Conservation (phyloP, 2,113 vertebrate genomes). For the Cardinalis cardinalis region DNA sequence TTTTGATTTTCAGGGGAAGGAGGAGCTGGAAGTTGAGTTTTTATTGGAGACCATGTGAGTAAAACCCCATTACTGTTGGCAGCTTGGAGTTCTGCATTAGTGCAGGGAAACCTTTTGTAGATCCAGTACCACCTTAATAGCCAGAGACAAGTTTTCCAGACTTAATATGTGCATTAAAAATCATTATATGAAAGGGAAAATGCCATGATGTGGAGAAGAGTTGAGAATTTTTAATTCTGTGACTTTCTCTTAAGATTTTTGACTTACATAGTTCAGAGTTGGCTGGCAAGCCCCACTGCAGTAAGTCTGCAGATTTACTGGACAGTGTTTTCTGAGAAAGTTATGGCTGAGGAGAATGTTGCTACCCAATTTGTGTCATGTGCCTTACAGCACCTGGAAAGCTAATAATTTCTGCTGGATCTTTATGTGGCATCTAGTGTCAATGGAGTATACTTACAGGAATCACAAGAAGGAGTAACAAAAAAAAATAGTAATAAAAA, state of each 20-base stretch:
- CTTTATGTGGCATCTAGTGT: not conserved
- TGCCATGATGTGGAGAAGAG: not conserved
- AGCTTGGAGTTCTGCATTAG: not conserved
- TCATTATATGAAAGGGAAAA: not conserved
- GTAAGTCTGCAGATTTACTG: not conserved
- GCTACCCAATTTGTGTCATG: not conserved
- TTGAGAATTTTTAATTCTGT: not conserved
- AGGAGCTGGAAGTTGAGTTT: conserved; percentile 61
- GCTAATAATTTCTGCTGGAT: not conserved
- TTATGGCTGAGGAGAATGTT: not conserved
- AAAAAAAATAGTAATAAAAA: not conserved
- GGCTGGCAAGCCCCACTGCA: not conserved
- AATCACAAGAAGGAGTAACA: not conserved
- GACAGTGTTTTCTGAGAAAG: not conserved
- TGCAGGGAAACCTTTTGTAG: not conserved
- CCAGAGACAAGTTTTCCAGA: not conserved
- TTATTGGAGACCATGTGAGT: conserved; percentile 52
- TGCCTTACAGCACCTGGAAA: not conserved
- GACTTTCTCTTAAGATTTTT: not conserved
- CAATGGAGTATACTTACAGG: not conserved
- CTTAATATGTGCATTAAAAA: not conserved
- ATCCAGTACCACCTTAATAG: not conserved
- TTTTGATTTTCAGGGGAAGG: conserved; percentile 30
- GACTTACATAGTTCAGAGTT: not conserved
- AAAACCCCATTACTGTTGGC: not conserved